Evolutionary conservation across 53 echinoderm and acorn worm genomes (phyloP).

Genomic region (Pentamera pediparva): DNA sequence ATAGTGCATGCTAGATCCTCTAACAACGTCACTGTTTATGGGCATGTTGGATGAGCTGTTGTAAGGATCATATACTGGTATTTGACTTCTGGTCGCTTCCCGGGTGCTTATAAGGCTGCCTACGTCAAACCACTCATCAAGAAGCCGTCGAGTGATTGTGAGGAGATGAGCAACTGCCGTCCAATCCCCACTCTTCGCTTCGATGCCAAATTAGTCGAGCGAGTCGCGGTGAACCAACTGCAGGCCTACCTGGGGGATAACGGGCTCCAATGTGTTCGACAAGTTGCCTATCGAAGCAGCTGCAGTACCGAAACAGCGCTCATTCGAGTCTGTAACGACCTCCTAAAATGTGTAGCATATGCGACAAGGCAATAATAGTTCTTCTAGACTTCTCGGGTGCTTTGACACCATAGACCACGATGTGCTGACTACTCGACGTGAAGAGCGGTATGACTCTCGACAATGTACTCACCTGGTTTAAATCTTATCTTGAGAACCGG

Average conservation of each 20-base stretch:
- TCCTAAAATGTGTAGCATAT: background rate
- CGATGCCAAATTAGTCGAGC: conserved; percentile 21
- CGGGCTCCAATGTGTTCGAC: background rate
- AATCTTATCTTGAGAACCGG: no score
- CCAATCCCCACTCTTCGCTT: conserved; percentile 27
- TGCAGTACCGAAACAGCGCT: conserved; percentile 9
- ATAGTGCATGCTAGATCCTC: background rate
- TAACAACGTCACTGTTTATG: conserved; percentile 9
- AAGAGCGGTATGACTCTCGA: conserved; percentile 9
- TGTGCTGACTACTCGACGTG: background rate
- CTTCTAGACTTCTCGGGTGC: background rate
- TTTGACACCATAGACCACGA: background rate
- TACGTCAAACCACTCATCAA: conserved; percentile 23
- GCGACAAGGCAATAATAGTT: background rate
- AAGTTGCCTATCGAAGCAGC: background rate
- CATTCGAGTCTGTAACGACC: background rate
- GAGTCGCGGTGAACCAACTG: conserved; percentile 15
- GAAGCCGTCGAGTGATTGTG: conserved; percentile 25
- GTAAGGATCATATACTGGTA: background rate
- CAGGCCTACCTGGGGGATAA: conserved; percentile 20
- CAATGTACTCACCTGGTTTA: no score
- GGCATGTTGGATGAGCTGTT: background rate
- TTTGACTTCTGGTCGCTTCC: background rate
- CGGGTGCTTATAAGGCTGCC: background rate
- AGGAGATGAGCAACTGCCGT: conserved; percentile 32